Percentiles rank a stretch among this genome's conserved stretches.
Conservation (phyloP, 2,797 vertebrate genomes). For the Sebastes baramenuke region DNA sequence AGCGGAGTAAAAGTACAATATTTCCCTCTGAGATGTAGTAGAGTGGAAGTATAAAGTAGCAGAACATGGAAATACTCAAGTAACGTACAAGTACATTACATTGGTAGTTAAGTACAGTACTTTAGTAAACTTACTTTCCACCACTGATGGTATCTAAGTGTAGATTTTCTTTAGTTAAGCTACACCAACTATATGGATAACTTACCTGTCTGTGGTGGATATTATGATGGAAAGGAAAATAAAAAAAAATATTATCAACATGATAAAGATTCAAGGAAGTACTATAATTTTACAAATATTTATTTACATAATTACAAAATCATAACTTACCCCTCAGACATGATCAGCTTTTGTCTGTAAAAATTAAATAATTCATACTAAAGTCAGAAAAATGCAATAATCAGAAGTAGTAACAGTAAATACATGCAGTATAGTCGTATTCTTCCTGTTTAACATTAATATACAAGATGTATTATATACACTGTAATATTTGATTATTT, state of each 20-base stretch:
- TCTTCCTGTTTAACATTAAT: background rate
- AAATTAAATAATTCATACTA: background rate
- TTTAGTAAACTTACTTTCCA: background rate
- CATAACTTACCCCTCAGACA: conserved; percentile 79
- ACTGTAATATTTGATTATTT: background rate
- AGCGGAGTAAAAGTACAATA: too few species aligned
- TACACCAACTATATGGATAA: background rate
- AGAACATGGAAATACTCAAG: too few species aligned
- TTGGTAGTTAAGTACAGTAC: too few species aligned
- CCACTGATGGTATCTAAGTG: background rate
- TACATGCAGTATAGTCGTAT: background rate
- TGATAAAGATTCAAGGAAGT: background rate
- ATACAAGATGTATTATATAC: background rate
- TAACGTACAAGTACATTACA: too few species aligned
- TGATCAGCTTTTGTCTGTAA: conserved; percentile 53
- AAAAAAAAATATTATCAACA: background rate
- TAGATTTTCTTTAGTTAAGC: background rate
- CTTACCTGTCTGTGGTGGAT: conserved; percentile 66
- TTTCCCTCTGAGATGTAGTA: too few species aligned
- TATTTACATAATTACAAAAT: background rate
- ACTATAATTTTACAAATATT: background rate
- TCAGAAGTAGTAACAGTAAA: background rate
- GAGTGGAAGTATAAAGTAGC: too few species aligned
- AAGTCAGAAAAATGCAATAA: conserved; percentile 9
- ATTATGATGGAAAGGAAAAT: background rate